Evolutionary conservation across 1,140 invertebrate species (phyloP), one percentile per base, ranked within the genome.

Genomic region (Micrasema longulum): DNA sequence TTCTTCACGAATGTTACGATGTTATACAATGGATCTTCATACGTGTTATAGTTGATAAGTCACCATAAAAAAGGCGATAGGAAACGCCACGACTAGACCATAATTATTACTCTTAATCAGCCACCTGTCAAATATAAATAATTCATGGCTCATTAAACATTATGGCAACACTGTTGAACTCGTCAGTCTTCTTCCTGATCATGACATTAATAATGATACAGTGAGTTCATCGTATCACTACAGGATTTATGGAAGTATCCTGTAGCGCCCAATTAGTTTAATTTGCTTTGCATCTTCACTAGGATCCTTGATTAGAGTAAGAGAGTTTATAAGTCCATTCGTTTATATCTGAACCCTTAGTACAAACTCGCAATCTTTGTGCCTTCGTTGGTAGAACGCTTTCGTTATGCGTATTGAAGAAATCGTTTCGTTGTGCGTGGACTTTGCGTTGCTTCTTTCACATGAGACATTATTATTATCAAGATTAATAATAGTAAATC

Each of bases 261-360:
- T 26, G 22, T 60, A 9, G 35, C 35, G 12, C 38, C 55, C 35
- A 38, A 38, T 60, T 60, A 60, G 35, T 60, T 35, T 60, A n/a
- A 60, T 60, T 60, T 60, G 55, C 55, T 38, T 60, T 41, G 55
- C 55, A 60, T 60, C 55, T 60, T 60, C 55, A 41, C 16, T 35
- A 41, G 55, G 55, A 60, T 12, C 14, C 22, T 60, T 60, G 55
- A 60, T 60, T 60, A 41, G 35, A 11, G 55, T 38, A 60, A 31
- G 31, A 60, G 16, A 16, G 20, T 41, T 23, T 53, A 4, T 31
- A 31, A n/a, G n/a, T 31, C 26, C 7, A 31, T 31, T 2, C 2
- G 26, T 31, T 7, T 31, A 7, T 31, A 31, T 31, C 26, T 7
- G 26, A 7, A 7, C 26, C 26, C 2, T 7, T 7, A 31, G 7